Conservation (phyloP, 2,113 vertebrate genomes). For the Eretmochelys imbricata region DNA sequence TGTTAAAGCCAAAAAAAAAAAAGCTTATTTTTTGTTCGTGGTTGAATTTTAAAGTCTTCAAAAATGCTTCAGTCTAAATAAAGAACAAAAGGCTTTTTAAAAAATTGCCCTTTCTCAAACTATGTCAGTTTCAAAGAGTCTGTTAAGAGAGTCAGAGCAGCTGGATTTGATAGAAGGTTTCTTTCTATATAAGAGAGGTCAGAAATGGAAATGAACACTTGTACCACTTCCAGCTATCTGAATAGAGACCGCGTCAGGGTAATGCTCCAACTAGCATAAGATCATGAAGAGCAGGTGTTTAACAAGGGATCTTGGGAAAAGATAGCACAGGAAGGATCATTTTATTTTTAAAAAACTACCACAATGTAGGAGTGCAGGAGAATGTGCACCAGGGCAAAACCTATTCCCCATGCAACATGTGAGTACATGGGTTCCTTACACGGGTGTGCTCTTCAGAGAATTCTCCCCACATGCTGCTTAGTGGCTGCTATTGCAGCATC, state of each 20-base stretch:
- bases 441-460: not conserved
- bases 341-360: not conserved
- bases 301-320: not conserved
- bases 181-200: constrained; percentile 17
- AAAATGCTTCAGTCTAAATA: not conserved
- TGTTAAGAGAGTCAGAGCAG: constrained; percentile 19
- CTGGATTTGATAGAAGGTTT: constrained; percentile 15
- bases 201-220: constrained; percentile 24
- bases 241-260: not conserved
- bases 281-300: not conserved
- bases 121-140: not conserved
- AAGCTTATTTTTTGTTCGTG: not conserved
- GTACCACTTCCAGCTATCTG: constrained; percentile 15
- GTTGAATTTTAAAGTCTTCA: not conserved
- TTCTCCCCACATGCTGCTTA: not conserved
- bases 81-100: not conserved
- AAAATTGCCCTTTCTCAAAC: not conserved
- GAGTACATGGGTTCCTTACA: not conserved
- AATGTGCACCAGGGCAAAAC: not conserved
- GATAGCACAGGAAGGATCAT: not conserved
- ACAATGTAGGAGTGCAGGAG: not conserved
- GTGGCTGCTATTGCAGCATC: not conserved
- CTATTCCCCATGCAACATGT: not conserved
- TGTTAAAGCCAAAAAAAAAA: not conserved
- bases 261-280: not conserved